phyloP scores from a whole-genome alignment of 2,888 invertebrate genomes.

The Antitype chi region DNA sequence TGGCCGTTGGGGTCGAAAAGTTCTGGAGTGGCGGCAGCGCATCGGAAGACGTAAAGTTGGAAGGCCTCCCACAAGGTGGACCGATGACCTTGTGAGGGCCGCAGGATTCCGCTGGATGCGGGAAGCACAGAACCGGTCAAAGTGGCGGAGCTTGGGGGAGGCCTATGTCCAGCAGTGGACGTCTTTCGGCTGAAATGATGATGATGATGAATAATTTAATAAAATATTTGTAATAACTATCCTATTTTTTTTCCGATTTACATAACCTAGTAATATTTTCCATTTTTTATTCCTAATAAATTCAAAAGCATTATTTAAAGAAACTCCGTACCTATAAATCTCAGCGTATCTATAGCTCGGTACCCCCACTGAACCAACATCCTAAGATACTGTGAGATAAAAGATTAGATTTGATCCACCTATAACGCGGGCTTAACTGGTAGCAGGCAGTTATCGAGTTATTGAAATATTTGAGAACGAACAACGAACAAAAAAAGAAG shows the following conservation, averaged over 20 bases:
- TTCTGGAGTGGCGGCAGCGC: too few relatives aligned
- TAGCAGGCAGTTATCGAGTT: constrained; percentile 66
- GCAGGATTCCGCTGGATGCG: too few relatives aligned
- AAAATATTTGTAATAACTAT: not conserved
- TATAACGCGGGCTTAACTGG: constrained; percentile 60
- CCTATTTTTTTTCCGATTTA: not conserved
- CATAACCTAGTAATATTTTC: not conserved
- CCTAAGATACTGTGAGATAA: constrained; percentile 65
- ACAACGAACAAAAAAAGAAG: constrained; percentile 45
- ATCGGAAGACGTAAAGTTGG: too few relatives aligned
- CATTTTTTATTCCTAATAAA: not conserved
- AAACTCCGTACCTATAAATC: not conserved
- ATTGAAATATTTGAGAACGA: constrained; percentile 66
- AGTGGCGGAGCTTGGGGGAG: too few relatives aligned
- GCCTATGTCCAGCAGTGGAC: too few relatives aligned
- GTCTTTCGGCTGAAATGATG: too few relatives aligned
- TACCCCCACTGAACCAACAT: constrained; percentile 38
- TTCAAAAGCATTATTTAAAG: not conserved
- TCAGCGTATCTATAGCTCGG: not conserved
- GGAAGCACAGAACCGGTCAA: too few relatives aligned
- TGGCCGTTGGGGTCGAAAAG: too few relatives aligned
- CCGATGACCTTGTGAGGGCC: too few relatives aligned
- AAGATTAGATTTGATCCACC: constrained; percentile 66
- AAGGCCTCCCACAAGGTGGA: too few relatives aligned
- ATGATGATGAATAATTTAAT: too few relatives aligned